A percentile compares a stretch with the other conserved stretches of the same genome.
Evolutionary conservation across 2,797 vertebrate genomes (phyloP).

Genomic region (Fundulus diaphanus): DNA sequence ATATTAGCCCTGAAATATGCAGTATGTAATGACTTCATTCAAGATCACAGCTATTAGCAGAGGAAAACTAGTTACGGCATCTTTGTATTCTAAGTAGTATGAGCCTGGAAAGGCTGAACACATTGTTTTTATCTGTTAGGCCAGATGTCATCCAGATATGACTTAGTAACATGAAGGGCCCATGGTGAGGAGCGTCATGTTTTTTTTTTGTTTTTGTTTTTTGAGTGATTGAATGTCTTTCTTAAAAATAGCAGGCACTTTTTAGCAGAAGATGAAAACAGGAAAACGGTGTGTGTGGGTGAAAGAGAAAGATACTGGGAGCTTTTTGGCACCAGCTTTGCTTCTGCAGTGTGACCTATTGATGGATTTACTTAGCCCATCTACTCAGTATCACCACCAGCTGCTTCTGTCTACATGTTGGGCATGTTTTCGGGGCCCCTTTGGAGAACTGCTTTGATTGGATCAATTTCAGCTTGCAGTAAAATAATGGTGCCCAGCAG

Average conservation of each 20-base stretch:
- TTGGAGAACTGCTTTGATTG: background rate
- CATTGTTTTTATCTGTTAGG: background rate
- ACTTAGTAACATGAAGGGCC: background rate
- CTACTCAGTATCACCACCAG: background rate
- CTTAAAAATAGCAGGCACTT: background rate
- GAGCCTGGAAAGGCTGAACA: background rate
- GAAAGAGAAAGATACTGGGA: background rate
- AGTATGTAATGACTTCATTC: background rate
- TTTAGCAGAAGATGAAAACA: background rate
- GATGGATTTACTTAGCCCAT: constrained; percentile 1
- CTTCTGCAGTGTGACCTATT: background rate
- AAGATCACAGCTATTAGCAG: too few species aligned
- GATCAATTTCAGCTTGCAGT: background rate
- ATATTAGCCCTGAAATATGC: background rate
- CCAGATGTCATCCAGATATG: background rate
- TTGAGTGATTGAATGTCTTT: background rate
- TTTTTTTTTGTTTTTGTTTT: background rate
- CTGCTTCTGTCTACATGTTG: background rate
- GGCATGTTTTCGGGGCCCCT: background rate
- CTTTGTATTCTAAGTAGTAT: too few species aligned
- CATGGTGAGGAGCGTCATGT: background rate
- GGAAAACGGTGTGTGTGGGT: background rate
- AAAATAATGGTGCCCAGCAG: background rate
- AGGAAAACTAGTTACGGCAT: too few species aligned
- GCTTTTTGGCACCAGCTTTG: background rate